Evolutionary conservation across 2,797 vertebrate species (phyloP), one percentile per base, ranked within the genome.

Genomic region (Decapterus maruadsi): DNA sequence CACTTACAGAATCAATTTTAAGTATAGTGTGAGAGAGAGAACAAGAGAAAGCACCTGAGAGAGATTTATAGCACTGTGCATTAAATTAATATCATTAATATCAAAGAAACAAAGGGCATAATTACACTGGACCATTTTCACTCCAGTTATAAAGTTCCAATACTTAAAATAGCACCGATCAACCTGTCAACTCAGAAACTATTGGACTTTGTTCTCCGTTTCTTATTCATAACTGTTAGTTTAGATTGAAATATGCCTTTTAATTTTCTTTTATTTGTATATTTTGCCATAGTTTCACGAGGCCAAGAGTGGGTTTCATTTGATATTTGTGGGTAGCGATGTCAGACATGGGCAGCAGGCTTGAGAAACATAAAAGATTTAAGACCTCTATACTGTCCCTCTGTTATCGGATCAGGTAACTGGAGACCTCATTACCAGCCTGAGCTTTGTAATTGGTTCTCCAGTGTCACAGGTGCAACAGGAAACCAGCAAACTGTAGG

Each of bases 351-450:
- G 8, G 61, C 68, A 54, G 68, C 26, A 20, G 75, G 51, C 48
- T 76, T 43, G 20, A 36, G 72, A 58, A 82, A 55, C 83, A 91
- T 96, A 84, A 95, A 95, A 91, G 57, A 92, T 95, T 95, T 22
- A 95, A 84, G 74, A 56, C 20, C 51, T 78, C 68, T 68, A n/a
- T 88, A 92, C 90, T 93, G 88, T 92, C 74, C 43, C 34, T 16
- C 26, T 60, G 90, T 87, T 86, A 92, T 63, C 59, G 77, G 89
- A 90, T 87, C 84, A 73, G 73, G 94, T 90, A 94, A 95, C 71
- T 14, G 51, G 91, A 95, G 67, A 84, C 81, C 90, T 94, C 93
- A 95, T 96, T 95, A 95, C 90, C 89, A 93, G 90, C 78, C 42
- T 31, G 31, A 75, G 75, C 68, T 74, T 87, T 93, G 94, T 96